These are phyloP conservation scores for Macrocentrus cingulum DNA, from an alignment of 1,140 invertebrate species.

Conservation along the genomic window DNA sequence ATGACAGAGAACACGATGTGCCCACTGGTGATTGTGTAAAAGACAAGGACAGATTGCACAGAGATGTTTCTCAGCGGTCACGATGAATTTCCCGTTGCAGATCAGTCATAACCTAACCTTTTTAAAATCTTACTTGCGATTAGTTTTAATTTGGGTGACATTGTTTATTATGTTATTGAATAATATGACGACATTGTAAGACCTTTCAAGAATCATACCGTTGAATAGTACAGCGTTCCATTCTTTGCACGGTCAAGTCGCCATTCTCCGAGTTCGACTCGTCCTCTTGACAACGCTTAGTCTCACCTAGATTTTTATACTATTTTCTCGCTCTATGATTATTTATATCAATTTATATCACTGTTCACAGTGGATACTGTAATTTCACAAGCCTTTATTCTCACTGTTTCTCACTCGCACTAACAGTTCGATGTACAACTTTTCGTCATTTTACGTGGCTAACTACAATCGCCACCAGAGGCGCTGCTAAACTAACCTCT, in stretches of 20 bases:
- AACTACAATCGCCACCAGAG: conserved; percentile 3
- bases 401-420: conserved; percentile 20
- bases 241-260: conserved; percentile 52
- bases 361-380: background rate
- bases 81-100: no score
- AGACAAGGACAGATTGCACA: background rate
- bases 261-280: conserved; percentile 40
- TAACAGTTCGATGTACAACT: conserved; percentile 21
- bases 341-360: background rate
- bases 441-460: conserved; percentile 20
- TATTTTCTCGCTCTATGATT: background rate
- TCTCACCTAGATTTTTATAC: background rate
- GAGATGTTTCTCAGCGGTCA: no score
- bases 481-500: background rate
- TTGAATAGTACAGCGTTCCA: conserved; percentile 48
- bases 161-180: background rate
- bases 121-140: no score
- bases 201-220: conserved; percentile 38
- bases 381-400: background rate
- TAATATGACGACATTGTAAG: conserved; percentile 1
- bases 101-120: no score
- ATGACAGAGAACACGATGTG: background rate
- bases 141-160: no score
- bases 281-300: background rate
- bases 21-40: background rate